These are phyloP conservation scores for Himalopsyche kuldschensis DNA, from an alignment of 2,888 invertebrate species.

Conservation along the genomic window DNA sequence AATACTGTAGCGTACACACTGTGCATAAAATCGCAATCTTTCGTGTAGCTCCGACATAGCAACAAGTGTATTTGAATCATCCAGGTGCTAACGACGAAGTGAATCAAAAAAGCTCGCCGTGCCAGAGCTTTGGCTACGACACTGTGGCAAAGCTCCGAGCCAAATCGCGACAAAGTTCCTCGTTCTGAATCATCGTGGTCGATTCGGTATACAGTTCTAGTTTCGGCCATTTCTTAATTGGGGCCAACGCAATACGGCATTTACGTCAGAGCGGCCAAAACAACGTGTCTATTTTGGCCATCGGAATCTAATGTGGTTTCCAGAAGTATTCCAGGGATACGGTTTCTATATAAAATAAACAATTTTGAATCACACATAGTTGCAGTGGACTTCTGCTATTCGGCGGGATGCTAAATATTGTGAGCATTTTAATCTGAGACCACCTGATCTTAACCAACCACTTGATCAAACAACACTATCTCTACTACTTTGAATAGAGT, in stretches of 20 bases:
- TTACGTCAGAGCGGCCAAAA: constrained; percentile 33
- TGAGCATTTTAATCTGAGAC: no score
- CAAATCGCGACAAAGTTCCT: constrained; percentile 10
- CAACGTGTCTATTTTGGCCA: constrained; percentile 29
- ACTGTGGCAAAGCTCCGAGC: neutral
- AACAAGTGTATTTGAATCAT: neutral
- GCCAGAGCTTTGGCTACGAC: neutral
- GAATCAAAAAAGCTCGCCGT: neutral
- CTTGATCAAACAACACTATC: no score
- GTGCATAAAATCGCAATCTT: neutral
- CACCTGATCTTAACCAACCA: no score
- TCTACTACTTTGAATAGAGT: no score
- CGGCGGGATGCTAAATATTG: no score
- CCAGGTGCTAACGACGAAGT: neutral
- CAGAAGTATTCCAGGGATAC: constrained; percentile 26
- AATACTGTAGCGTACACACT: neutral
- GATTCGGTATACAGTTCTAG: constrained; percentile 5
- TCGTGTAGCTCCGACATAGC: neutral
- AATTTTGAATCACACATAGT: neutral
- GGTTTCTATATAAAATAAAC: neutral
- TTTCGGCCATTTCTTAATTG: constrained; percentile 33
- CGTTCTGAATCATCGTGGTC: constrained; percentile 23
- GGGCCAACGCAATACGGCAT: constrained; percentile 35
- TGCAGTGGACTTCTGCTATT: no score
- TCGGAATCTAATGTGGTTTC: neutral